These are phyloP conservation scores for Zaprionus obscuricornis DNA, from an alignment of 2,888 invertebrate genomes.

Conservation along the genomic window DNA sequence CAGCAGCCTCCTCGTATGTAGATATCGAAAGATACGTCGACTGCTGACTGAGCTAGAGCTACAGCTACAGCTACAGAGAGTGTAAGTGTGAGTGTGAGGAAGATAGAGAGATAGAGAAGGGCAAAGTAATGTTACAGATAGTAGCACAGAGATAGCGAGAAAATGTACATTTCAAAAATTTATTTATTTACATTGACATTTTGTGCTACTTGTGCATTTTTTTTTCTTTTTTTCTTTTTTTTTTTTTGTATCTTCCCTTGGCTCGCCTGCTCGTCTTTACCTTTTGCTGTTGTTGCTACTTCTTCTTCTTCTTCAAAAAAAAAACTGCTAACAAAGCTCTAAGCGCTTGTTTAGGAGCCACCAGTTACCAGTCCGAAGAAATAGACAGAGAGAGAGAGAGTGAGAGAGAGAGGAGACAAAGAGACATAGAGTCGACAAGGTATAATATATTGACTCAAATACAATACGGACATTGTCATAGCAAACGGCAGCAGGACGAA, in stretches of 20 bases:
- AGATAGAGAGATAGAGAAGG: too few species aligned
- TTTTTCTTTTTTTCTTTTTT: conserved; percentile 11
- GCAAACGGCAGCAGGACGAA: conserved; percentile 63
- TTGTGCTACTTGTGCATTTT: conserved; percentile 75
- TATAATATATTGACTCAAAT: conserved; percentile 72
- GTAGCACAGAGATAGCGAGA: conserved; percentile 47
- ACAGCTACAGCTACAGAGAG: too few species aligned
- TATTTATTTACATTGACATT: conserved; percentile 76
- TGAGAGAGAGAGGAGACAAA: conserved; percentile 22
- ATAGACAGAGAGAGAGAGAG: conserved; percentile 23
- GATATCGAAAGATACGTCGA: too few species aligned
- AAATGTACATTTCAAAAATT: conserved; percentile 70
- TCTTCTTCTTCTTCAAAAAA: too few species aligned
- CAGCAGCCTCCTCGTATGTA: too few species aligned
- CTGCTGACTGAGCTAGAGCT: too few species aligned
- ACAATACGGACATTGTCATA: conserved; percentile 75
- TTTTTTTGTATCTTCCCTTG: background rate
- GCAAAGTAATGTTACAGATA: conserved; percentile 19
- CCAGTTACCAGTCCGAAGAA: conserved; percentile 36
- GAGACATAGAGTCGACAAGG: conserved; percentile 62
- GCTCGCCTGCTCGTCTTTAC: background rate
- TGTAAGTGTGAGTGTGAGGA: too few species aligned
- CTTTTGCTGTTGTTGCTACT: conserved; percentile 38
- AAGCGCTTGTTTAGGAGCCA: conserved; percentile 68
- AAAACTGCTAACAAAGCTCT: conserved; percentile 74